These are phyloP conservation scores for Andrena dorsata DNA, from an alignment of 2,888 invertebrate species.

Conservation along the genomic window DNA sequence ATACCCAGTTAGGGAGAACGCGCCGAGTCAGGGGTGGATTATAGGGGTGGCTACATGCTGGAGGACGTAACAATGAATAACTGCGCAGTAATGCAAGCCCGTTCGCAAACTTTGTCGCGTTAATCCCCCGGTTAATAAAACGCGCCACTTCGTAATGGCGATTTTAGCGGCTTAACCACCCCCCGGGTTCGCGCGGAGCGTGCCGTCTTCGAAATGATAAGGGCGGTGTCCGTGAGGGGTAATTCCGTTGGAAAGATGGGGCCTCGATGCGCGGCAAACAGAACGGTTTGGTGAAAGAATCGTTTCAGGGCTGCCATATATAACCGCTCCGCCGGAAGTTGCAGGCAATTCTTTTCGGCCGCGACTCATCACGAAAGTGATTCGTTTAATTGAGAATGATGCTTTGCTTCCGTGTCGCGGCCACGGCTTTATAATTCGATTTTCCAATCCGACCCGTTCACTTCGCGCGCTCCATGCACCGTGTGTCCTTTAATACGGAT, in stretches of 20 bases:
- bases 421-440: conserved; percentile 44
- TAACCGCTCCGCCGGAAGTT: conserved; percentile 42
- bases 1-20: conserved; percentile 21
- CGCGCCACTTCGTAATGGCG: conserved; percentile 3
- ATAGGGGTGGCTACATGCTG: conserved; percentile 1
- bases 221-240: not conserved
- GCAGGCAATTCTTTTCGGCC: conserved; percentile 41
- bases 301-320: conserved; percentile 22
- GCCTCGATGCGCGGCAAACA: not conserved
- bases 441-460: conserved; percentile 29
- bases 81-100: conserved; percentile 33
- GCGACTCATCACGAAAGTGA: conserved; percentile 45
- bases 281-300: conserved; percentile 15
- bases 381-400: conserved; percentile 70
- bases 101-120: conserved; percentile 32
- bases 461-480: conserved; percentile 1
- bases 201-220: conserved; percentile 5
- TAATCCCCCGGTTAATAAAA: conserved; percentile 7
- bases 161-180: not conserved
- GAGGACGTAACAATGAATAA: conserved; percentile 48
- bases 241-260: conserved; percentile 16
- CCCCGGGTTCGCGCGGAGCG: not conserved
- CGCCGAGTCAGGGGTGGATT: not conserved
- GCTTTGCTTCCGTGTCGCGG: conserved; percentile 57
- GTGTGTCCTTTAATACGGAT: conserved; percentile 37